These are phyloP conservation scores for Polydesmus complanatus DNA, from an alignment of 2,888 invertebrate genomes.

Conservation along the genomic window DNA sequence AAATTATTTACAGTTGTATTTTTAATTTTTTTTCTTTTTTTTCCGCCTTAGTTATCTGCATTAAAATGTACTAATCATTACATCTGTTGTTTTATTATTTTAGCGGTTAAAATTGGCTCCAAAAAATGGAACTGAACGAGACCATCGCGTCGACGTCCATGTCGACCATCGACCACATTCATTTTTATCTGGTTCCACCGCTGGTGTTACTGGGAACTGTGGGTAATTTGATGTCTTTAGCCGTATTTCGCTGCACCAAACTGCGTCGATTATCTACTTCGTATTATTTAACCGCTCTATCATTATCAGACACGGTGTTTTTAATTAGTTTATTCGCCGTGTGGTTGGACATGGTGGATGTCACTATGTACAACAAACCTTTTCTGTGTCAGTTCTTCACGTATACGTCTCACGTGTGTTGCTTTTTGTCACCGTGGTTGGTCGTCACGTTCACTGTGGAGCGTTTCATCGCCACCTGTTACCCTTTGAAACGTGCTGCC, in stretches of 20 bases:
- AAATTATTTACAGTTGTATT: no score
- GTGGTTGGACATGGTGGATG: constrained; percentile 21
- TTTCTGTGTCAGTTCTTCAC: constrained; percentile 4
- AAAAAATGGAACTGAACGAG: no score
- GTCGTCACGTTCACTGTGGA: constrained; percentile 14
- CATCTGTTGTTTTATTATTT: no score
- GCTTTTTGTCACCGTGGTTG: constrained; percentile 9
- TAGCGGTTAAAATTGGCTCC: no score
- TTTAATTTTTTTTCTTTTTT: no score
- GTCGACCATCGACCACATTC: no score
- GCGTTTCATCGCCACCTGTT: constrained; percentile 9
- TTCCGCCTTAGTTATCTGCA: no score
- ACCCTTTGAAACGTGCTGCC: constrained; percentile 45
- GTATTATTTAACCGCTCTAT: constrained; percentile 5
- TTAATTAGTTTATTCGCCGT: background rate
- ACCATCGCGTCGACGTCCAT: no score
- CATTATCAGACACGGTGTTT: constrained; percentile 8
- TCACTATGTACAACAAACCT: constrained; percentile 9
- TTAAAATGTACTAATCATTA: no score
- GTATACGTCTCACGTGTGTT: constrained; percentile 5
- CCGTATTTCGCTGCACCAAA: constrained; percentile 7
- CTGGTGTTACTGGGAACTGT: constrained; percentile 4
- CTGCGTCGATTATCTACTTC: constrained; percentile 7
- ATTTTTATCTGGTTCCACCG: background rate
- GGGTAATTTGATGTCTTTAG: constrained; percentile 9